Percentiles rank a stretch among this genome's conserved stretches.
These are phyloP conservation scores for Entelurus aequoreus DNA, from an alignment of 2,113 vertebrate genomes.

Conservation along the genomic window DNA sequence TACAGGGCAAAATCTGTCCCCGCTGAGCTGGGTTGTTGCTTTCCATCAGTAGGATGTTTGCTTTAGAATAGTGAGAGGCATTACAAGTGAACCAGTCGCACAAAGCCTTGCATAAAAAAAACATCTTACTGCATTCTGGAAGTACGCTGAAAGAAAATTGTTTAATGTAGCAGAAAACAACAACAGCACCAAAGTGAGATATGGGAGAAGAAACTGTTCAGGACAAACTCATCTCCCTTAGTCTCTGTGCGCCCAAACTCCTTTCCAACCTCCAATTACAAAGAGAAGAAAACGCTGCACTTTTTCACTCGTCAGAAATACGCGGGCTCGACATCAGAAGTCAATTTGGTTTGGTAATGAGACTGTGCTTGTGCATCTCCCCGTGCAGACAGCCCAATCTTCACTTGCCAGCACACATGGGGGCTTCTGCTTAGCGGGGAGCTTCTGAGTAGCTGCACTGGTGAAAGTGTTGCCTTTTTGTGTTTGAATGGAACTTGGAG, in stretches of 20 bases:
- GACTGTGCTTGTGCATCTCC: slow-evolving; percentile 71
- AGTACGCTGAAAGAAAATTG: slow-evolving; percentile 37
- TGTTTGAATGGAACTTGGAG: slow-evolving; percentile 62
- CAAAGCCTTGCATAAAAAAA: slow-evolving; percentile 18
- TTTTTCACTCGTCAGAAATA: slow-evolving; percentile 67
- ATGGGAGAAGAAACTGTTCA: slow-evolving; percentile 60
- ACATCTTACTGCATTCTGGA: slow-evolving; percentile 26
- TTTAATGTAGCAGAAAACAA: slow-evolving; percentile 25
- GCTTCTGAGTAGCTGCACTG: slow-evolving; percentile 64
- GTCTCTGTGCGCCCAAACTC: slow-evolving; percentile 57
- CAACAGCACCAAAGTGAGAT: slow-evolving; percentile 51
- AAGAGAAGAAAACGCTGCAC: slow-evolving; percentile 64
- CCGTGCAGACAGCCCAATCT: slow-evolving; percentile 74
- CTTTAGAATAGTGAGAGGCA: slow-evolving; percentile 18
- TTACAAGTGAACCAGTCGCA: slow-evolving; percentile 2
- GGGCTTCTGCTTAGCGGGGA: slow-evolving; percentile 61
- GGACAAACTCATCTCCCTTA: slow-evolving; percentile 64
- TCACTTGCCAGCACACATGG: slow-evolving; percentile 61
- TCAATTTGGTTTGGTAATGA: slow-evolving; percentile 77
- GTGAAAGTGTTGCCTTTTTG: slow-evolving; percentile 70
- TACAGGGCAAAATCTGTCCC: slow-evolving; percentile 8
- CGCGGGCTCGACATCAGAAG: slow-evolving; percentile 72
- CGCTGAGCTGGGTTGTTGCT: slow-evolving; percentile 24
- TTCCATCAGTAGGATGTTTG: slow-evolving; percentile 19
- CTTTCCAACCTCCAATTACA: slow-evolving; percentile 71